Percentiles rank a stretch among this genome's conserved stretches.
phyloP scores from a whole-genome alignment of 2,113 vertebrate genomes.

The Orientallactaga bullata region DNA sequence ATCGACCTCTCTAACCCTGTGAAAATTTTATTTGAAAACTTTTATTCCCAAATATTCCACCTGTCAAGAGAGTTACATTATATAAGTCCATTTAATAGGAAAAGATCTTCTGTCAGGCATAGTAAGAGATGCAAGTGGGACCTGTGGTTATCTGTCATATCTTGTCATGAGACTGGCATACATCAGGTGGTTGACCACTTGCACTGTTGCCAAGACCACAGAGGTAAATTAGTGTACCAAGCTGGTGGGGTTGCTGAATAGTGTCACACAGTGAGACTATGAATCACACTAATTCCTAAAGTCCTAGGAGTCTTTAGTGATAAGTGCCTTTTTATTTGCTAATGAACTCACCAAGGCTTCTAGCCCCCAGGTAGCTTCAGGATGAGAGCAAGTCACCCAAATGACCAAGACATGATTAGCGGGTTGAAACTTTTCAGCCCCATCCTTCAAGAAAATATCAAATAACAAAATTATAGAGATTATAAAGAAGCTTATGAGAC shows the following conservation, averaged over 20 bases:
- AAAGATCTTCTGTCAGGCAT: not conserved
- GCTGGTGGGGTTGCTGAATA: not conserved
- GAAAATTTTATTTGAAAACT: slow-evolving; percentile 24
- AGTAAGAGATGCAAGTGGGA: not conserved
- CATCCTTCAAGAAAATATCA: not conserved
- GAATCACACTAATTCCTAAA: not conserved
- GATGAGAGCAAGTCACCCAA: not conserved
- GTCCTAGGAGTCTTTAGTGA: not conserved
- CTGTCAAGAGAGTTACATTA: slow-evolving; percentile 16
- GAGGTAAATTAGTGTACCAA: not conserved
- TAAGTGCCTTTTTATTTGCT: not conserved
- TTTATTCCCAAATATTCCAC: slow-evolving; percentile 36
- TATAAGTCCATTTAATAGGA: not conserved
- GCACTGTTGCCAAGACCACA: not conserved
- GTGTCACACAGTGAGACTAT: too few relatives aligned
- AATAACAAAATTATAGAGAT: not conserved
- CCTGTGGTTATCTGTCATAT: not conserved
- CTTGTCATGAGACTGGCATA: not conserved
- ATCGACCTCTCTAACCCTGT: not conserved
- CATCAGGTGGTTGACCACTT: not conserved
- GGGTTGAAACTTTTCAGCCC: not conserved
- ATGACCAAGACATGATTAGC: not conserved
- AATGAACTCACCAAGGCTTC: not conserved
- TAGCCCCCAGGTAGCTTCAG: not conserved
- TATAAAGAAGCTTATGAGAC: not conserved